Evolutionary conservation across 2,888 invertebrate genomes (phyloP), one percentile per base, ranked within the genome.

Genomic region (Yponomeuta malinellus): DNA sequence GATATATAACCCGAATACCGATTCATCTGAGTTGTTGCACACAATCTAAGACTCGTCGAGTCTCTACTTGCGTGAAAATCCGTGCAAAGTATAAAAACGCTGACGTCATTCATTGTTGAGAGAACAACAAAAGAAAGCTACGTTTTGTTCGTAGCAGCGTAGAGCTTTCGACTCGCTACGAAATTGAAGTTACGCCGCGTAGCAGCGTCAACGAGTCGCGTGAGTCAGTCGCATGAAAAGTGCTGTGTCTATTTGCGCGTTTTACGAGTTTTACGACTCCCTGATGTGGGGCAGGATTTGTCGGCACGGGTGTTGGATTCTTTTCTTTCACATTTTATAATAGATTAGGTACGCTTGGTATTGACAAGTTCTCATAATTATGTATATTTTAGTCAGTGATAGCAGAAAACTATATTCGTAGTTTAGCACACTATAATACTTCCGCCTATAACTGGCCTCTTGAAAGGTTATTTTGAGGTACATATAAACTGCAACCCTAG

Each of bases 131-230:
- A 15, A 59, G 52, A 59, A 59, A 59, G 52, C 15, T 59, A 12
- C 52, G 52, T 59, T 59, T 15, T 59, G 52, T 59, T 59, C 52
- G 52, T 59, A 59, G 52, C 52, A 59, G 12, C 64, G 64, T 64
- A 29, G 64, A 23, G 64, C 64, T 64, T 64, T 31, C 64, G 12
- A n/a, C 64, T 64, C 29, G 64, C 64, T 64, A 64, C 64, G 64
- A 64, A 31, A 64, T 64, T n/a, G 15, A 59, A 59, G 64, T 29
- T 63, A 63, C 63, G 63, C 15, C n/a, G n/a, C 63, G 63, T 63
- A 64, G 64, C 64, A 23, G 9, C 6, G 6, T n/a, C 64, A 31
- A 64, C 64, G 64, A 10, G n/a, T 64, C 52, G 52, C 52, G 52
- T 59, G 52, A 59, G 52, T 59, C 52, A 12, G 12, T 15, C 15